phyloP scores from a whole-genome alignment of 2,888 invertebrate species.

The Agrotis exclamationis region DNA sequence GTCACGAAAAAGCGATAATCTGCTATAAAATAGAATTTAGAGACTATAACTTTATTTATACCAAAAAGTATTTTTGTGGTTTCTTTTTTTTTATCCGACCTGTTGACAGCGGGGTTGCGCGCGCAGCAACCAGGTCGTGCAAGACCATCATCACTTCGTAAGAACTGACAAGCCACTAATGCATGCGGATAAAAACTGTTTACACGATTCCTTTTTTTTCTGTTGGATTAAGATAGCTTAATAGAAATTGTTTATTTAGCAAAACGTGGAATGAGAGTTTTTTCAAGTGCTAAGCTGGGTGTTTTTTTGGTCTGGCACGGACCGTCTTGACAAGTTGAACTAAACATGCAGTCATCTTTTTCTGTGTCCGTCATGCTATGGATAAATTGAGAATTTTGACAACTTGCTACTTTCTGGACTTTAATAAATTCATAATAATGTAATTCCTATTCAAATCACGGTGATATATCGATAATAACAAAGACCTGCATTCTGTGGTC shows the following conservation, averaged over 20 bases:
- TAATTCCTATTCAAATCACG: constrained; percentile 20
- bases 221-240: constrained; percentile 46
- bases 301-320: constrained; percentile 34
- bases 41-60: constrained; percentile 9
- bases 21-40: constrained; percentile 20
- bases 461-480: constrained; percentile 19
- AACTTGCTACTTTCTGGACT: neutral
- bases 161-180: constrained; percentile 82
- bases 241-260: constrained; percentile 56
- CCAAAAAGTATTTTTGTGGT: constrained; percentile 53
- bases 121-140: constrained; percentile 74
- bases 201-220: constrained; percentile 55
- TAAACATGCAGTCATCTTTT: constrained; percentile 22
- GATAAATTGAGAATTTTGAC: constrained; percentile 18
- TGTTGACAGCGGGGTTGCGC: constrained; percentile 79
- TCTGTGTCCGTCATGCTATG: constrained; percentile 6
- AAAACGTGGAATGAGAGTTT: constrained; percentile 27
- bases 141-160: constrained; percentile 75
- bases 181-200: constrained; percentile 72
- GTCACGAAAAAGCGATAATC: constrained; percentile 33
- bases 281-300: constrained; percentile 9
- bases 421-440: constrained; percentile 9
- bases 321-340: constrained; percentile 15
- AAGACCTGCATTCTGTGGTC: constrained; percentile 26
- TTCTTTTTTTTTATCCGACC: constrained; percentile 66